Evolutionary conservation across 2,797 vertebrate species (phyloP).

Genomic region (Philypnodon macrostomus): DNA sequence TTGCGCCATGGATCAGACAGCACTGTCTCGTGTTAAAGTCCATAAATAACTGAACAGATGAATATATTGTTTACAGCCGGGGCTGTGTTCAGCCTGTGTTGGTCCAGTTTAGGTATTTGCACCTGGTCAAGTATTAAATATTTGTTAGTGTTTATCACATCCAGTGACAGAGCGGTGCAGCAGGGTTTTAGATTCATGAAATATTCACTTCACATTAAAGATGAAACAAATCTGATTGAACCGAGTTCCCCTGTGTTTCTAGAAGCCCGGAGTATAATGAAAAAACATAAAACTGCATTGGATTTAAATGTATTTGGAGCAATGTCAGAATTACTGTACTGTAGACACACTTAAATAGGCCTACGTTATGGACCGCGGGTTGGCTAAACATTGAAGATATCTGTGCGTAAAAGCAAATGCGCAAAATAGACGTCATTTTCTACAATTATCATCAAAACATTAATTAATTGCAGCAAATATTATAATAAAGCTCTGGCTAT

Average conservation of each 20-base stretch:
- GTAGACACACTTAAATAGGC: too few species aligned
- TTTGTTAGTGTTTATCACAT: constrained; percentile 45
- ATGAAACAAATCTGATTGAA: constrained; percentile 56
- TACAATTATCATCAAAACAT: too few species aligned
- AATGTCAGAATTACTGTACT: too few species aligned
- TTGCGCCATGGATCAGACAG: not conserved
- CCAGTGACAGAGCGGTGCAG: constrained; percentile 12
- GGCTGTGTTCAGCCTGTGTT: not conserved
- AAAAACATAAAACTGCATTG: too few species aligned
- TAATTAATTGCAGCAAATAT: too few species aligned
- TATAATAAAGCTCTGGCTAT: too few species aligned
- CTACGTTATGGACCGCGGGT: too few species aligned
- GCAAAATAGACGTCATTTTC: too few species aligned
- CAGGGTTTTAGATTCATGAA: constrained; percentile 51
- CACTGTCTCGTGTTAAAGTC: not conserved
- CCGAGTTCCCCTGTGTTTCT: constrained; percentile 4
- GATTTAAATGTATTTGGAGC: too few species aligned
- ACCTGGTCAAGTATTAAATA: constrained; percentile 15
- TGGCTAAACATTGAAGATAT: not conserved
- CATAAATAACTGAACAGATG: constrained; percentile 7
- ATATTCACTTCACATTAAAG: constrained; percentile 63
- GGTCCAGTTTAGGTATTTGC: constrained; percentile 7
- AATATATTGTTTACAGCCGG: too few species aligned
- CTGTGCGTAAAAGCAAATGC: constrained; percentile 2
- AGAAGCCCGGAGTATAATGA: too few species aligned